Conservation (phyloP, 2,113 vertebrate genomes). For the Solea senegalensis region DNA sequence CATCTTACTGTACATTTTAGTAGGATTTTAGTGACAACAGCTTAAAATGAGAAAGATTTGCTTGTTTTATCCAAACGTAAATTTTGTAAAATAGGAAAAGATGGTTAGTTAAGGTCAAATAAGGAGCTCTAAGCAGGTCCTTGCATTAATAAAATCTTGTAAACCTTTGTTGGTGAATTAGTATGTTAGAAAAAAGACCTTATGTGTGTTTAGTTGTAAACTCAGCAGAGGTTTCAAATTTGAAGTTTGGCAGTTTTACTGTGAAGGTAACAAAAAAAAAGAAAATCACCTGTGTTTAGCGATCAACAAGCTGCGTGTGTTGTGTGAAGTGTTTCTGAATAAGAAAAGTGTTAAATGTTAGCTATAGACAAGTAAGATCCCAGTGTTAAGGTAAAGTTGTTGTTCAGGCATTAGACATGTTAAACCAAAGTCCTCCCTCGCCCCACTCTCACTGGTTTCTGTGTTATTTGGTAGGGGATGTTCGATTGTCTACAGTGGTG, state of each 20-base stretch:
- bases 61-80: too few relatives aligned
- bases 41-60: not conserved
- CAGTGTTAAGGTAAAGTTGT: constrained; percentile 44
- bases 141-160: constrained; percentile 46
- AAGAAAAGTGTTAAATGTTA: constrained; percentile 47
- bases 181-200: constrained; percentile 55
- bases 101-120: constrained; percentile 34
- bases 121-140: not conserved
- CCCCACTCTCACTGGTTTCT: constrained; percentile 60
- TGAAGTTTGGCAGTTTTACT: constrained; percentile 70
- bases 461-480: constrained; percentile 63
- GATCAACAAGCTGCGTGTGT: constrained; percentile 38
- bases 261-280: constrained; percentile 18
- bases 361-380: constrained; percentile 40
- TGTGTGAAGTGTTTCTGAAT: constrained; percentile 31
- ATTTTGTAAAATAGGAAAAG: not conserved
- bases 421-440: constrained; percentile 56
- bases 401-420: constrained; percentile 63
- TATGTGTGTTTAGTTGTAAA: constrained; percentile 64
- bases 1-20: not conserved
- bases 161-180: constrained; percentile 46
- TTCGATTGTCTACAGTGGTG: constrained; percentile 74
- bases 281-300: not conserved
- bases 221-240: constrained; percentile 57
- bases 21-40: constrained; percentile 5